Percentiles rank a stretch among this genome's conserved stretches.
phyloP scores from a whole-genome alignment of 2,888 invertebrate genomes.

The Salpingus planirostris region DNA sequence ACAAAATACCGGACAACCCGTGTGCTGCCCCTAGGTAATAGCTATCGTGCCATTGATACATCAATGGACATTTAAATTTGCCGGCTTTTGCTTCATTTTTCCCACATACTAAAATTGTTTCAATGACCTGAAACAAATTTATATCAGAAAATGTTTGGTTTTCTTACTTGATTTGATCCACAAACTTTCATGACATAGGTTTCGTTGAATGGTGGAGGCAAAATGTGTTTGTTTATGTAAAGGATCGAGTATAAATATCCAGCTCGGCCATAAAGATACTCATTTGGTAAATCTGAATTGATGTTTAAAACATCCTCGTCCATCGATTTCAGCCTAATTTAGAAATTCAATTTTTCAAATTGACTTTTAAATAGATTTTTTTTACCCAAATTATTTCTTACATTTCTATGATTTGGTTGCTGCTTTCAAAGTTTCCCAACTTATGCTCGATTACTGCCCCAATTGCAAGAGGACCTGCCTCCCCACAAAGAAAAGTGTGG shows the following conservation, averaged over 20 bases:
- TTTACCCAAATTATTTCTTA: neutral
- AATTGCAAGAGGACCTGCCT: slow-evolving; percentile 57
- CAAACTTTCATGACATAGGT: slow-evolving; percentile 51
- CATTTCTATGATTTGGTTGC: slow-evolving; percentile 45
- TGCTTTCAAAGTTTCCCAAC: slow-evolving; percentile 47
- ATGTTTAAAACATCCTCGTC: slow-evolving; percentile 48
- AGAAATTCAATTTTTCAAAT: too few relatives aligned
- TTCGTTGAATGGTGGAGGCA: slow-evolving; percentile 50
- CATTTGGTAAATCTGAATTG: slow-evolving; percentile 57
- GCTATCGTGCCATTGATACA: slow-evolving; percentile 82
- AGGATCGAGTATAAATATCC: slow-evolving; percentile 75
- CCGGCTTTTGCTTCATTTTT: slow-evolving; percentile 48
- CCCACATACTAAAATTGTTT: slow-evolving; percentile 55
- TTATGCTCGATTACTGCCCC: slow-evolving; percentile 51
- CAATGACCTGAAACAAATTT: slow-evolving; percentile 48
- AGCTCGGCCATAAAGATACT: slow-evolving; percentile 74
- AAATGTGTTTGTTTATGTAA: slow-evolving; percentile 60
- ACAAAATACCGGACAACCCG: slow-evolving; percentile 78
- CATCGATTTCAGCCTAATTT: slow-evolving; percentile 43
- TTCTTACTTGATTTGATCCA: slow-evolving; percentile 2
- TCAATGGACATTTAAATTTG: slow-evolving; percentile 54
- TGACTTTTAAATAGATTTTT: neutral
- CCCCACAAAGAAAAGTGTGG: slow-evolving; percentile 61
- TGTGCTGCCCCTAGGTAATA: slow-evolving; percentile 86
- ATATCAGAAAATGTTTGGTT: slow-evolving; percentile 5